Conservation (phyloP, 2,113 vertebrate genomes). For the Rhegmatorhina hoffmannsi region DNA sequence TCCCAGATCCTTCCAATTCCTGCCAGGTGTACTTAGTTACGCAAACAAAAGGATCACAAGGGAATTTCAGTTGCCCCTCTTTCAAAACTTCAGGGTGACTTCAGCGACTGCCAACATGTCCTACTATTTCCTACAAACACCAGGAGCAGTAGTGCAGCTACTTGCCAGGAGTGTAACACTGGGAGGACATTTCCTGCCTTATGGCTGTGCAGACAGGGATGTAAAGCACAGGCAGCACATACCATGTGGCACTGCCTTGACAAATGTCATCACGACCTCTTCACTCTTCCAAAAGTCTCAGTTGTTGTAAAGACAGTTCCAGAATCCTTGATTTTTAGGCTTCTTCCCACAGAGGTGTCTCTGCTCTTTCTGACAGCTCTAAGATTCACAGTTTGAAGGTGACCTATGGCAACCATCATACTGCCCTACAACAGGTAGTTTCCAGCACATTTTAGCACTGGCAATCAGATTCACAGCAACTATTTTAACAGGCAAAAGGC, state of each 20-base stretch:
- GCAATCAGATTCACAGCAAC: neutral
- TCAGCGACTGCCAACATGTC: neutral
- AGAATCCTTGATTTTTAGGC: neutral
- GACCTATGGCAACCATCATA: neutral
- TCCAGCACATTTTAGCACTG: neutral
- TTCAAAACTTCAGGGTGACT: neutral
- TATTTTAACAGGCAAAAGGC: neutral
- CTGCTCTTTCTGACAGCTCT: neutral
- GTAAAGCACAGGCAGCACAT: neutral
- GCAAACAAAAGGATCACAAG: neutral
- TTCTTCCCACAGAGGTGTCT: neutral
- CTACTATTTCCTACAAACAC: neutral
- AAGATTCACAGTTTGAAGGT: neutral
- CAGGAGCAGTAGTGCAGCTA: neutral
- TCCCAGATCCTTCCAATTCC: neutral
- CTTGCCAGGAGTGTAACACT: neutral
- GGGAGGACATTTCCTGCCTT: neutral
- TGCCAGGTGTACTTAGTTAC: neutral
- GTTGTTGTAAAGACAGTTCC: neutral
- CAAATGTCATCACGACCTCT: neutral
- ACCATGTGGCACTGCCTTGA: neutral
- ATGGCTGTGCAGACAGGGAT: neutral
- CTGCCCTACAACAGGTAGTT: neutral
- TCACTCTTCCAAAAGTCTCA: neutral
- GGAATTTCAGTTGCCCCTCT: neutral